These are phyloP conservation scores for Anomalospiza imberbis DNA, from an alignment of 2,797 vertebrate genomes.

Conservation along the genomic window DNA sequence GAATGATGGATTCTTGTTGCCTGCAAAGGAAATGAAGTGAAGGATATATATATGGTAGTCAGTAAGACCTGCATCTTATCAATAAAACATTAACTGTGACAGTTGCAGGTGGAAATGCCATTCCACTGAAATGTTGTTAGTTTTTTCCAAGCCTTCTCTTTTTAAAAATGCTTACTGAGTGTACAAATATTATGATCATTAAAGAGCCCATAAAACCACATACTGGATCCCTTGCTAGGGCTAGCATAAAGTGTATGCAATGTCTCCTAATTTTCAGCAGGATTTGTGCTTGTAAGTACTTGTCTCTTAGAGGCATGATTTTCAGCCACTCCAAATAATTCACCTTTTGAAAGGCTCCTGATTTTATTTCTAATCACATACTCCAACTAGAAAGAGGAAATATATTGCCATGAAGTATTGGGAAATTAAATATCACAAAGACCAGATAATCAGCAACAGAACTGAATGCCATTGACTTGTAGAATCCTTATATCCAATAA, in stretches of 20 bases:
- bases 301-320: neutral
- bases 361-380: neutral
- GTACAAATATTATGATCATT: neutral
- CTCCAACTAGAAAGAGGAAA: neutral
- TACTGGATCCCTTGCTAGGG: neutral
- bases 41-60: neutral
- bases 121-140: neutral
- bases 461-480: neutral
- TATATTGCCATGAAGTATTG: neutral
- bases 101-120: neutral
- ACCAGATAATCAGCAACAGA: neutral
- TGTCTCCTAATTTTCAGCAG: neutral
- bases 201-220: neutral
- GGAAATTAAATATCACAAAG: neutral
- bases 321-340: neutral
- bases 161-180: neutral
- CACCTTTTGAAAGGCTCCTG: neutral
- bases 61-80: conserved; percentile 9
- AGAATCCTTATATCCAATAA: neutral
- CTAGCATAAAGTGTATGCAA: neutral
- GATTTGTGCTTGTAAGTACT: neutral
- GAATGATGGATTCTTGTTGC: neutral
- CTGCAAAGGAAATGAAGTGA: neutral
- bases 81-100: conserved; percentile 2
- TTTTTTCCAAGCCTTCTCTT: neutral